Evolutionary conservation across 2,888 invertebrate genomes (phyloP).

Genomic region (Agonopterix alstromeriana): DNA sequence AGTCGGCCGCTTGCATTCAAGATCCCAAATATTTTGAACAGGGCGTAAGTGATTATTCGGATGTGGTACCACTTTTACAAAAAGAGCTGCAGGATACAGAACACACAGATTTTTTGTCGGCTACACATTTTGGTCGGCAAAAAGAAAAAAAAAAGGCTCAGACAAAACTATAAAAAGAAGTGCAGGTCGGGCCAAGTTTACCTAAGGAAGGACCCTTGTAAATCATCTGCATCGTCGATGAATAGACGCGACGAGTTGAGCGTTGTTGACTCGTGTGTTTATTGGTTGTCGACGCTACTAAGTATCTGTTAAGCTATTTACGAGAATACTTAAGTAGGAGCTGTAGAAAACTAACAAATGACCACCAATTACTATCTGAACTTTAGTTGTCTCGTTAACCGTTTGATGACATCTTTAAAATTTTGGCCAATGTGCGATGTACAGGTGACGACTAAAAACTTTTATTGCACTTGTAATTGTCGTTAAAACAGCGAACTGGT

Average conservation of each 20-base stretch:
- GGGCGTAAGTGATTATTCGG: slow-evolving; percentile 73
- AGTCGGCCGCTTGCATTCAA: slow-evolving; percentile 53
- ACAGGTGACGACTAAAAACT: too few species aligned
- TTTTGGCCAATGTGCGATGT: background rate
- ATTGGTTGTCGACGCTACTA: slow-evolving; percentile 67
- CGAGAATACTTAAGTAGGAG: slow-evolving; percentile 46
- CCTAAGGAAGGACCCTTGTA: slow-evolving; percentile 76
- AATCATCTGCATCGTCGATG: slow-evolving; percentile 69
- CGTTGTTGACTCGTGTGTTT: slow-evolving; percentile 71
- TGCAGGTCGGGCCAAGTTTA: slow-evolving; percentile 67
- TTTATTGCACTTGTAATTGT: background rate
- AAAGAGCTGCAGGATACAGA: slow-evolving; percentile 73
- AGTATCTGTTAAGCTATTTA: slow-evolving; percentile 66
- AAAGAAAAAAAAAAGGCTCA: slow-evolving; percentile 61
- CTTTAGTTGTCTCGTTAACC: slow-evolving; percentile 1
- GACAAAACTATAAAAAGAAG: slow-evolving; percentile 73
- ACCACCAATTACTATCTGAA: slow-evolving; percentile 8
- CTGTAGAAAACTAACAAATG: slow-evolving; percentile 24
- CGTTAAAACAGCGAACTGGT: slow-evolving; percentile 7
- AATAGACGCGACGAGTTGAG: slow-evolving; percentile 61
- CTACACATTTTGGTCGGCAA: slow-evolving; percentile 66
- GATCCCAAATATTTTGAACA: slow-evolving; percentile 73
- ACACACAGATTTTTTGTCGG: slow-evolving; percentile 64
- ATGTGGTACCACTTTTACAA: slow-evolving; percentile 72
- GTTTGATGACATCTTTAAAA: background rate